Conservation (phyloP, 1,140 invertebrate species). For the Rhagoletis zephyria region DNA sequence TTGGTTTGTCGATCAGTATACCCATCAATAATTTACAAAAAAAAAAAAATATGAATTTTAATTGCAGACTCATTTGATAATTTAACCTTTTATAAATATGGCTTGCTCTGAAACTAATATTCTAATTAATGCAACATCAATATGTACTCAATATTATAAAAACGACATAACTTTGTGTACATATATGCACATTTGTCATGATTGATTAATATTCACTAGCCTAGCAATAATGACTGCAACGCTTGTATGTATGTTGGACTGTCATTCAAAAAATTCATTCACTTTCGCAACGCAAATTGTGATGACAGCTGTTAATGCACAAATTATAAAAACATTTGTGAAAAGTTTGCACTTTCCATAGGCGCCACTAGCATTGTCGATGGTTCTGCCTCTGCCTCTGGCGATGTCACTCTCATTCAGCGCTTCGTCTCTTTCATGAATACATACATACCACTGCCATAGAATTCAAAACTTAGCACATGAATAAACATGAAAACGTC, state of each 20-base stretch:
- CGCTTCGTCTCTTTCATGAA: neutral
- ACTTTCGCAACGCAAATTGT: conserved; percentile 21
- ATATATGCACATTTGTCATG: conserved; percentile 30
- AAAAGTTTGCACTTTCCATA: conserved; percentile 51
- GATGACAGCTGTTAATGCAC: conserved; percentile 46
- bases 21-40: too few relatives aligned
- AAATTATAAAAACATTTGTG: conserved; percentile 46
- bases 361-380: neutral
- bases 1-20: too few relatives aligned
- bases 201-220: conserved; percentile 44
- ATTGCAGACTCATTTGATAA: conserved; percentile 11
- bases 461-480: conserved; percentile 50
- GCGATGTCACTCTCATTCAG: neutral
- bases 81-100: neutral
- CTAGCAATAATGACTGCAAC: neutral
- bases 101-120: neutral
- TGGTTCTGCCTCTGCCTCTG: too few relatives aligned
- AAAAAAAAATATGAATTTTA: too few relatives aligned
- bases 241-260: neutral
- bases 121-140: conserved; percentile 45
- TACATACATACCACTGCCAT: neutral
- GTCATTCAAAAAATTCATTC: conserved; percentile 52
- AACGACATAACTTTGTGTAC: neutral
- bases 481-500: conserved; percentile 52
- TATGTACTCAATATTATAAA: neutral